Evolutionary conservation across 2,888 invertebrate genomes (phyloP).

Genomic region (Stenchaetothrips biformis): DNA sequence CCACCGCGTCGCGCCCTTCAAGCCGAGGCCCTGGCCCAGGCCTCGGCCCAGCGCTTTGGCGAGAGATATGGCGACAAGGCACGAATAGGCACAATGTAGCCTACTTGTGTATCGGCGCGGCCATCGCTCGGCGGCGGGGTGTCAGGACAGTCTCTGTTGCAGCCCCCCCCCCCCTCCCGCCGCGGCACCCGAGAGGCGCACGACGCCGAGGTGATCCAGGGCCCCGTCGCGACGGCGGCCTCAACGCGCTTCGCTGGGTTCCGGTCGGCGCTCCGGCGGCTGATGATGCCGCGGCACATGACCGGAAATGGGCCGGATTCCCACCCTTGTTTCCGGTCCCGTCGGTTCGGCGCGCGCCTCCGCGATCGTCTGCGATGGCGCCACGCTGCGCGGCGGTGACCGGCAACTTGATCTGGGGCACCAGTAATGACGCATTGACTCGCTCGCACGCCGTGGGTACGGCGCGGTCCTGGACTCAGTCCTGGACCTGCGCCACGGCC

Average conservation of each 20-base stretch:
- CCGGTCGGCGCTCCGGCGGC: constrained; percentile 2
- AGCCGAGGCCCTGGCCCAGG: neutral
- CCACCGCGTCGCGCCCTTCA: neutral
- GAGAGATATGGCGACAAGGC: constrained; percentile 13
- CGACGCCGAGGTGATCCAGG: too few relatives aligned
- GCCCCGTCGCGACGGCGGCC: too few relatives aligned
- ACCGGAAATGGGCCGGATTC: neutral
- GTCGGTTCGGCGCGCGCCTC: neutral
- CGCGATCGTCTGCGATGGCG: neutral
- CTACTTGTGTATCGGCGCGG: constrained; percentile 11
- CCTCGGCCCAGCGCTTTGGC: too few relatives aligned
- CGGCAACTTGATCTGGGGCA: neutral
- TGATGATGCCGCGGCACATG: constrained; percentile 31
- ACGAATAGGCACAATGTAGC: constrained; percentile 9
- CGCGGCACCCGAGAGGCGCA: neutral
- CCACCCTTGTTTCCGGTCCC: constrained; percentile 3
- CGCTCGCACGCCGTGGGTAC: neutral
- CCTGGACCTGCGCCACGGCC: neutral
- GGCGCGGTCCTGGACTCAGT: neutral
- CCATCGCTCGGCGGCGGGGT: constrained; percentile 28
- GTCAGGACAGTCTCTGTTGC: constrained; percentile 16
- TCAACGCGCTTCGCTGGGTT: too few relatives aligned
- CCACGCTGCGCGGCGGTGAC: neutral
- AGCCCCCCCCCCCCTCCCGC: neutral
- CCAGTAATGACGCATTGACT: neutral